Evolutionary conservation across 2,888 invertebrate genomes (phyloP).

Genomic region (Sarcophaga variegata): DNA sequence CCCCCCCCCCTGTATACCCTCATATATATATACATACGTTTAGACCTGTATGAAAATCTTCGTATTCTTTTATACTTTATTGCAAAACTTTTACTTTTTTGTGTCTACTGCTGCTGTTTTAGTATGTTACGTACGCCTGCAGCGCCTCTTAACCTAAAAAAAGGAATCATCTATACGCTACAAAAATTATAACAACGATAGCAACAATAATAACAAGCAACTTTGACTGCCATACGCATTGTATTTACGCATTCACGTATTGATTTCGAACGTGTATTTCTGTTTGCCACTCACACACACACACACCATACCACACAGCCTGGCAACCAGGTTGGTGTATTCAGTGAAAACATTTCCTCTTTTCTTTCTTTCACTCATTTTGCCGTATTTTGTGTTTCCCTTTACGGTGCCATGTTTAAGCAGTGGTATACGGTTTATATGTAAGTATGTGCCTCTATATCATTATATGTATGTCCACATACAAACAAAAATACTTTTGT

Average conservation of each 20-base stretch:
- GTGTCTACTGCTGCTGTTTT: neutral
- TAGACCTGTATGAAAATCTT: neutral
- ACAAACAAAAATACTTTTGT: neutral
- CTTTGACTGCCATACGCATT: slow-evolving; percentile 18
- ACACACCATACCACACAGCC: too few relatives aligned
- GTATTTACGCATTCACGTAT: slow-evolving; percentile 63
- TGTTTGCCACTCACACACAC: slow-evolving; percentile 29
- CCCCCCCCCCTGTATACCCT: neutral
- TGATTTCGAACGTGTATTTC: slow-evolving; percentile 65
- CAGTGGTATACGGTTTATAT: neutral
- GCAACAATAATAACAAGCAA: slow-evolving; percentile 1
- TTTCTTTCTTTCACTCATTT: slow-evolving; percentile 6
- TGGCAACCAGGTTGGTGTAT: slow-evolving; percentile 17
- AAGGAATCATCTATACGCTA: slow-evolving; percentile 33
- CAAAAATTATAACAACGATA: slow-evolving; percentile 51
- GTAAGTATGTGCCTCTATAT: too few relatives aligned
- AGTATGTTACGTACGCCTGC: slow-evolving; percentile 16
- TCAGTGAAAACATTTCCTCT: slow-evolving; percentile 35
- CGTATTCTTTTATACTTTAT: neutral
- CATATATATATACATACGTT: neutral
- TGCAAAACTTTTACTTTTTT: slow-evolving; percentile 29
- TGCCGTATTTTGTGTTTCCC: neutral
- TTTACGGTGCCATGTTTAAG: neutral
- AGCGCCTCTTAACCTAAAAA: slow-evolving; percentile 62
- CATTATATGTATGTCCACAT: neutral